These are phyloP conservation scores for Idaea biselata DNA, from an alignment of 2,888 invertebrate species.

Conservation along the genomic window DNA sequence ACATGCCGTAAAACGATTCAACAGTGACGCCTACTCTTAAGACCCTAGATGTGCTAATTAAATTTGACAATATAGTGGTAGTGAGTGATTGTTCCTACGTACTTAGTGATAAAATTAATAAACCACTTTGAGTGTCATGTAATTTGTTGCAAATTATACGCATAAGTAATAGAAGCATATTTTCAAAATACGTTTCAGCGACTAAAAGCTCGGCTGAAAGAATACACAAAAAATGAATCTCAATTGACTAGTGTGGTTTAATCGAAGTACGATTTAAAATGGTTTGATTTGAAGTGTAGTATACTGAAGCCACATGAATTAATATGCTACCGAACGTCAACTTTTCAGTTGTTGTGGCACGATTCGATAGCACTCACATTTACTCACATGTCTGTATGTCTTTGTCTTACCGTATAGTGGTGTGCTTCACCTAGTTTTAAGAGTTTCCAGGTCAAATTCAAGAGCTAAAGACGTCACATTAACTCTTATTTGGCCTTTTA, in stretches of 20 bases:
- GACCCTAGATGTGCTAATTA: constrained; percentile 10
- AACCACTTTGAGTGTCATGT: not conserved
- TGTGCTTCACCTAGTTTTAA: no score
- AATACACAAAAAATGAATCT: constrained; percentile 2
- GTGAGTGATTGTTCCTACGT: not conserved
- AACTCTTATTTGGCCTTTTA: no score
- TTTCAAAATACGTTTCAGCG: constrained; percentile 3
- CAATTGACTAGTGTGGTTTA: not conserved
- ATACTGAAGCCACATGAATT: not conserved
- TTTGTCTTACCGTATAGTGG: no score
- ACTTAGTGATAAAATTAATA: not conserved
- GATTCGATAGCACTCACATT: not conserved
- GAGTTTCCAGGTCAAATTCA: no score
- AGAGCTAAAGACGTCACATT: no score
- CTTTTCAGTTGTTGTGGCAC: not conserved
- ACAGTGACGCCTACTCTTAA: constrained; percentile 13
- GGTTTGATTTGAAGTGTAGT: constrained; percentile 3
- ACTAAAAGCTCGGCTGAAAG: constrained; percentile 2
- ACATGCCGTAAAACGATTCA: constrained; percentile 42
- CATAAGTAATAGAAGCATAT: not conserved
- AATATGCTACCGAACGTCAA: not conserved
- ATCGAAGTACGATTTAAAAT: not conserved
- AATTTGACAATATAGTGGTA: not conserved
- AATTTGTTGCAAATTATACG: constrained; percentile 1
- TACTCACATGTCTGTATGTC: no score